Percentiles rank a stretch among this genome's conserved stretches.
Evolutionary conservation across 2,888 invertebrate genomes (phyloP).

Genomic region (Phragmatobia fuliginosa): DNA sequence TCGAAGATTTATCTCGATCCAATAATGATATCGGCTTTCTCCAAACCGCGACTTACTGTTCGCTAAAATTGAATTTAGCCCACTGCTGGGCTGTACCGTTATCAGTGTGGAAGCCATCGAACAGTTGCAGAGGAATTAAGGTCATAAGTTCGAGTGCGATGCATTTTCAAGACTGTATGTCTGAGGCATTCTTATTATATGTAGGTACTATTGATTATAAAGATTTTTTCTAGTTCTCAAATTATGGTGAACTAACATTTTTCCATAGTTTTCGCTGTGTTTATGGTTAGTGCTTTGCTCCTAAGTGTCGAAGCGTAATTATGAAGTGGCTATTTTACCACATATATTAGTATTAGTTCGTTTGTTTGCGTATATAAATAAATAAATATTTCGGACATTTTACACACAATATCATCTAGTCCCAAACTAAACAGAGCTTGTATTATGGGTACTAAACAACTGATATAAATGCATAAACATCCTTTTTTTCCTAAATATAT

Average conservation of each 20-base stretch:
- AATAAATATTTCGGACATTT: too few species aligned
- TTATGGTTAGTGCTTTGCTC: background rate
- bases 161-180: slow-evolving; percentile 6
- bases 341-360: too few species aligned
- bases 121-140: slow-evolving; percentile 16
- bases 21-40: background rate
- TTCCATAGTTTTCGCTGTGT: background rate
- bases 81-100: slow-evolving; percentile 39
- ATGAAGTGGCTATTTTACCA: too few species aligned
- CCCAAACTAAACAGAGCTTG: too few species aligned
- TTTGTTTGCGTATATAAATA: too few species aligned
- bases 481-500: too few species aligned
- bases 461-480: too few species aligned
- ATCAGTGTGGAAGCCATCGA: slow-evolving; percentile 28
- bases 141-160: slow-evolving; percentile 22
- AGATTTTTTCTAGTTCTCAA: background rate
- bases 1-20: background rate
- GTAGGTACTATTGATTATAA: background rate
- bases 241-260: background rate
- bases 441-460: too few species aligned
- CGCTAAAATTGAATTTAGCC: slow-evolving; percentile 9
- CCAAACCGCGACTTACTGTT: background rate
- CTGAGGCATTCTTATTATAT: background rate
- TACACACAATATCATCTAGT: too few species aligned
- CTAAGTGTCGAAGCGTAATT: background rate